Percentiles rank a stretch among this genome's conserved stretches.
Evolutionary conservation across 2,888 invertebrate species (phyloP).

Genomic region (Pterobdella sp.): DNA sequence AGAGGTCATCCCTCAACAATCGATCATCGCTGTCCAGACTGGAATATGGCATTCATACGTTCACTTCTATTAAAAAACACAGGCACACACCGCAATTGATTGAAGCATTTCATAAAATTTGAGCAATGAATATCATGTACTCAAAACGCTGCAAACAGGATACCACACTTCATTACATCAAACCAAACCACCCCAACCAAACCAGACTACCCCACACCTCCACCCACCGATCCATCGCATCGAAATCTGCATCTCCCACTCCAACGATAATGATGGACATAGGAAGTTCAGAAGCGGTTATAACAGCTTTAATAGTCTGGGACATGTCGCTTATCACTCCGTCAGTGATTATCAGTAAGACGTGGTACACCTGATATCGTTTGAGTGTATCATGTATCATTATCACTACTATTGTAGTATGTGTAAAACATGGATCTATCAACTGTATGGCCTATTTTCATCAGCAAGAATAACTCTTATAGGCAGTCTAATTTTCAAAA

Average conservation of each 20-base stretch:
- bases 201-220: too few relatives aligned
- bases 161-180: too few relatives aligned
- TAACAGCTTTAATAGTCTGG: conserved; percentile 45
- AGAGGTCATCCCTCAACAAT: conserved; percentile 42
- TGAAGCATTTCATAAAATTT: not conserved
- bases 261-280: conserved; percentile 51
- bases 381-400: not conserved
- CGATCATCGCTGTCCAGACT: conserved; percentile 48
- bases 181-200: too few relatives aligned
- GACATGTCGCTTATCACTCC: conserved; percentile 49
- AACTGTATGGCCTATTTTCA: too few relatives aligned
- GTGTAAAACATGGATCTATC: too few relatives aligned
- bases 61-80: not conserved
- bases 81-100: not conserved
- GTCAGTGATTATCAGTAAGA: conserved; percentile 48
- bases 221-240: conserved; percentile 45
- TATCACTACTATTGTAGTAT: too few relatives aligned
- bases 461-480: not conserved
- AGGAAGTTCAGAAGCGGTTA: conserved; percentile 47
- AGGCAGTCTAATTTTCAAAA: not conserved
- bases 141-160: too few relatives aligned
- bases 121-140: not conserved
- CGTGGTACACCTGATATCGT: conserved; percentile 44
- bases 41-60: not conserved
- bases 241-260: conserved; percentile 48